Percentiles rank a stretch among this genome's conserved stretches.
Evolutionary conservation across 2,888 invertebrate species (phyloP).

Genomic region (Camptogramma bilineatum): DNA sequence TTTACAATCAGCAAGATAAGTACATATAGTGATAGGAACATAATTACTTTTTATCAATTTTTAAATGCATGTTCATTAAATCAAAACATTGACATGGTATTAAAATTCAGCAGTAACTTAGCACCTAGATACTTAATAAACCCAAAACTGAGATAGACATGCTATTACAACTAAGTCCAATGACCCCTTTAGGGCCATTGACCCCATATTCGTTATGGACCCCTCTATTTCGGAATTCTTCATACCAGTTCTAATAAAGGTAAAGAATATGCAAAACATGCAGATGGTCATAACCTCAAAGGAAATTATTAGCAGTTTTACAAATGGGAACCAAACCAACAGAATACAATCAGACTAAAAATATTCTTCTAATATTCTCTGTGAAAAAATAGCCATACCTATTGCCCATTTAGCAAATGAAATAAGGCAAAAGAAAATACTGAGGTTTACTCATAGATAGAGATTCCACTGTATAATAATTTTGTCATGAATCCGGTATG

Average conservation of each 20-base stretch:
- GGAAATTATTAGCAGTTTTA: constrained; percentile 4
- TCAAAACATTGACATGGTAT: not conserved
- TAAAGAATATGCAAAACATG: constrained; percentile 32
- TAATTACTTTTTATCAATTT: constrained; percentile 1
- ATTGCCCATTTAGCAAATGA: not conserved
- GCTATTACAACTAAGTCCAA: constrained; percentile 48
- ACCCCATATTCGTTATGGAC: constrained; percentile 53
- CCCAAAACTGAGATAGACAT: constrained; percentile 35
- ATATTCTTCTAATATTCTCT: not conserved
- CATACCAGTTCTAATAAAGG: constrained; percentile 22
- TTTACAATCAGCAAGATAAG: not conserved
- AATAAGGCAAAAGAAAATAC: not conserved
- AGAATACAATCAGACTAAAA: not conserved
- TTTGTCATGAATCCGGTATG: not conserved
- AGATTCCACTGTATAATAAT: not conserved
- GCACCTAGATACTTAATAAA: constrained; percentile 17
- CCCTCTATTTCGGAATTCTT: constrained; percentile 37
- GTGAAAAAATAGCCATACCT: not conserved
- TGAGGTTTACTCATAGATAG: not conserved
- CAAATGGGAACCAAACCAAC: not conserved
- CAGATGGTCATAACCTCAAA: constrained; percentile 37
- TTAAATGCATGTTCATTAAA: constrained; percentile 1
- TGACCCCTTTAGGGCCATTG: constrained; percentile 54
- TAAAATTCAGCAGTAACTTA: constrained; percentile 3
- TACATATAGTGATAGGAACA: not conserved